Conservation (phyloP, 2,888 invertebrate genomes). For the Harmothoe impar region DNA sequence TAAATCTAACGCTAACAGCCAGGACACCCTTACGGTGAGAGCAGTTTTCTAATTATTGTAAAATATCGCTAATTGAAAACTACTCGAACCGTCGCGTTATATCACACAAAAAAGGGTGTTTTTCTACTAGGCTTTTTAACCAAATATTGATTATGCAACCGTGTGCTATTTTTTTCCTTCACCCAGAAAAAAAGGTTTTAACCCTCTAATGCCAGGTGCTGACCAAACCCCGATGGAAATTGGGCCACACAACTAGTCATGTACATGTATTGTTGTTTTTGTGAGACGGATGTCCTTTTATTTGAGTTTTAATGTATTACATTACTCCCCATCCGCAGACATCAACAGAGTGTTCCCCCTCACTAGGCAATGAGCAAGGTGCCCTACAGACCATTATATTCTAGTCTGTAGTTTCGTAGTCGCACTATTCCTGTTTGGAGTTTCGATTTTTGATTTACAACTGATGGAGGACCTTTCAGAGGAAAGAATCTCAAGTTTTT, state of each 20-base stretch:
- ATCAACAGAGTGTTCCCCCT: neutral
- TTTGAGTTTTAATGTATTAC: neutral
- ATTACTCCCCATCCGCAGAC: neutral
- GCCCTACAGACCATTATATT: neutral
- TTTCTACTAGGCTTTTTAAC: neutral
- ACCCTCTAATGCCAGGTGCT: slow-evolving; percentile 12
- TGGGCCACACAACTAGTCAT: slow-evolving; percentile 36
- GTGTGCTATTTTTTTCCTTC: slow-evolving; percentile 39
- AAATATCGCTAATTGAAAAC: neutral
- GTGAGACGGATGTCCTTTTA: neutral
- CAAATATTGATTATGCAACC: slow-evolving; percentile 11
- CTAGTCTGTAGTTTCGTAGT: slow-evolving; percentile 5
- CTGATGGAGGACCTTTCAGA: slow-evolving; percentile 24
- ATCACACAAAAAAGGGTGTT: neutral
- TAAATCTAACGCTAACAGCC: neutral
- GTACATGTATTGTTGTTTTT: slow-evolving; percentile 19
- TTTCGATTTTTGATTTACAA: neutral
- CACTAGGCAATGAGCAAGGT: neutral
- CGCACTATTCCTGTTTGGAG: neutral
- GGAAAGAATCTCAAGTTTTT: slow-evolving; percentile 30
- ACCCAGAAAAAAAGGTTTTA: neutral
- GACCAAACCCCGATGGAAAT: neutral
- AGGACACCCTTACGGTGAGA: no score
- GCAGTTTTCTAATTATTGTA: neutral
- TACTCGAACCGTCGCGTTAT: neutral